phyloP scores from a whole-genome alignment of 2,797 vertebrate genomes.

The Scyliorhinus canicula region DNA sequence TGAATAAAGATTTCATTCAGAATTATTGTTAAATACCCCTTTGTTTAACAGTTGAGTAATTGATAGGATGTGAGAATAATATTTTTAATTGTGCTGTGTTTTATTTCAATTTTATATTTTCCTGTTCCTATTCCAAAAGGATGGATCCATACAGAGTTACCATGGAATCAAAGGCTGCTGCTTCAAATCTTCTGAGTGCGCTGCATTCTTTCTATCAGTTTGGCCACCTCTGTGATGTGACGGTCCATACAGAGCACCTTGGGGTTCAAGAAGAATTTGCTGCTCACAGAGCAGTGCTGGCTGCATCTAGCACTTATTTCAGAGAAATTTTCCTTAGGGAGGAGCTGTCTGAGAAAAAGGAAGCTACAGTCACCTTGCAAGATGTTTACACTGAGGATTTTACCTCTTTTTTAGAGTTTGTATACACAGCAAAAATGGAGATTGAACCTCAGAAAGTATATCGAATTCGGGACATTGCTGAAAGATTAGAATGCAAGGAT shows the following conservation, averaged over 20 bases:
- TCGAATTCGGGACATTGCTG: slow-evolving; percentile 49
- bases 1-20: not conserved
- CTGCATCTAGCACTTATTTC: slow-evolving; percentile 60
- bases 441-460: slow-evolving; percentile 51
- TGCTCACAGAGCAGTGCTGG: slow-evolving; percentile 54
- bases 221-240: slow-evolving; percentile 54
- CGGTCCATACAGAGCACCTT: slow-evolving; percentile 48
- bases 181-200: slow-evolving; percentile 52
- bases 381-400: slow-evolving; percentile 54
- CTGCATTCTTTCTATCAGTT: slow-evolving; percentile 53
- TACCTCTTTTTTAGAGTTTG: slow-evolving; percentile 53
- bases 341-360: slow-evolving; percentile 47
- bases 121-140: slow-evolving; percentile 43
- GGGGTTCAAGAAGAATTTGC: slow-evolving; percentile 53
- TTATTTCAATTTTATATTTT: slow-evolving; percentile 35
- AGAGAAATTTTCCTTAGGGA: slow-evolving; percentile 52
- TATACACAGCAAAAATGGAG: slow-evolving; percentile 54
- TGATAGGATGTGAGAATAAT: not conserved
- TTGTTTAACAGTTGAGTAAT: not conserved
- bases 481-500: slow-evolving; percentile 55
- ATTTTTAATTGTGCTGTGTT: not conserved
- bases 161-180: slow-evolving; percentile 54
- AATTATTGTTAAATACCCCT: not conserved
- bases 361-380: slow-evolving; percentile 49
- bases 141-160: slow-evolving; percentile 55